phyloP scores from a whole-genome alignment of 2,888 invertebrate genomes.

The Amorpha juglandis region DNA sequence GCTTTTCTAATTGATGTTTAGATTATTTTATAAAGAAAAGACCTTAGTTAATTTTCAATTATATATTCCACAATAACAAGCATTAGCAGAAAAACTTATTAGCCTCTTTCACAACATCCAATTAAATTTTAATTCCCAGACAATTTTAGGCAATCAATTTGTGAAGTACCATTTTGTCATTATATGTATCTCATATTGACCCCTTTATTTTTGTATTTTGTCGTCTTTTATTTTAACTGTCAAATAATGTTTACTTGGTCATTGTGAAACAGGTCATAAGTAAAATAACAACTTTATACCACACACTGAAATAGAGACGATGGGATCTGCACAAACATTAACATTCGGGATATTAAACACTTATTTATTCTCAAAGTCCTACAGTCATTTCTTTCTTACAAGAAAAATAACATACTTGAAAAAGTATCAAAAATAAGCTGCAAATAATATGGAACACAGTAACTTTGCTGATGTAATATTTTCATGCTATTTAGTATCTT shows the following conservation, averaged over 20 bases:
- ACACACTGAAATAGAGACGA: conserved; percentile 19
- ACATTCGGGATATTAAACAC: not conserved
- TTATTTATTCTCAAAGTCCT: not conserved
- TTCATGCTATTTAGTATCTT: not conserved
- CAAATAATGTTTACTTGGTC: no score
- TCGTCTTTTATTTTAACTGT: no score
- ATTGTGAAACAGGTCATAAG: not conserved
- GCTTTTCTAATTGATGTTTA: no score
- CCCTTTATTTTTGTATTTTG: no score
- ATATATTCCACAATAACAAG: conserved; percentile 28
- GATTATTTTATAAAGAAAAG: not conserved
- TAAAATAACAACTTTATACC: conserved; percentile 29
- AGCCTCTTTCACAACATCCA: no score
- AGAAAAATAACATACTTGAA: not conserved
- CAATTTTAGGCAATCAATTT: no score
- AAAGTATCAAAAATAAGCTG: conserved; percentile 4
- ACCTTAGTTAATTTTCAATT: not conserved
- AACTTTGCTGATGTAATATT: not conserved
- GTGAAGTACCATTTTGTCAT: no score
- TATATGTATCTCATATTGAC: no score
- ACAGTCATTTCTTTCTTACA: not conserved
- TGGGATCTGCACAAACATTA: not conserved
- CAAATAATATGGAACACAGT: not conserved
- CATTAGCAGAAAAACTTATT: conserved; percentile 23
- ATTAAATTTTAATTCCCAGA: no score